Evolutionary conservation across 2,888 invertebrate genomes (phyloP).

Genomic region (Perithous albicinctus): DNA sequence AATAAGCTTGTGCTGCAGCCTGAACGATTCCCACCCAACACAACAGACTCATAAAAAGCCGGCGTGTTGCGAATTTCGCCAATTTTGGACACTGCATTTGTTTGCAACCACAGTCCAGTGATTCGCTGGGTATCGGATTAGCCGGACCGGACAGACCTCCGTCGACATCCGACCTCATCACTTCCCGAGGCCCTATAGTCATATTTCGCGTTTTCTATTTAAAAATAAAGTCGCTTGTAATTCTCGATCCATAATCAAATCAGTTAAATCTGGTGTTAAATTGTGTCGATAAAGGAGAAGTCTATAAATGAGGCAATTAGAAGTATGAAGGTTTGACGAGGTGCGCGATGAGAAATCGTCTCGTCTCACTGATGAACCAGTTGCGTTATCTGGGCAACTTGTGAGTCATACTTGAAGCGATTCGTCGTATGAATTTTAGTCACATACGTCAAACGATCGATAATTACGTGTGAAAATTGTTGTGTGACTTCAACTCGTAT

Average conservation of each 20-base stretch:
- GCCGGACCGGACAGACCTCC: slow-evolving; percentile 80
- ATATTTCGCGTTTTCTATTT: slow-evolving; percentile 71
- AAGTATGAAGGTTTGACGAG: neutral
- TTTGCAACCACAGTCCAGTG: slow-evolving; percentile 82
- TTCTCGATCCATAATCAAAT: neutral
- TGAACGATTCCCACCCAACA: slow-evolving; percentile 80
- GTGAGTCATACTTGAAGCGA: slow-evolving; percentile 59
- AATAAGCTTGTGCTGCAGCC: slow-evolving; percentile 78
- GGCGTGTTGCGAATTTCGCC: slow-evolving; percentile 81
- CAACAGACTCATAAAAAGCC: slow-evolving; percentile 77
- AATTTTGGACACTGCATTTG: slow-evolving; percentile 79
- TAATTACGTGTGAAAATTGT: slow-evolving; percentile 22
- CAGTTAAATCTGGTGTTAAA: neutral
- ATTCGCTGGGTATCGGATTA: slow-evolving; percentile 80
- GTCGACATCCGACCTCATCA: slow-evolving; percentile 80
- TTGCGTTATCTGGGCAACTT: slow-evolving; percentile 52
- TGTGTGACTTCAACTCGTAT: neutral
- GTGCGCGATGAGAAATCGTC: slow-evolving; percentile 27
- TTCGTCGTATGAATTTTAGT: slow-evolving; percentile 51
- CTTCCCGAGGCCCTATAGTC: slow-evolving; percentile 79
- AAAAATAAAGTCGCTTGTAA: neutral
- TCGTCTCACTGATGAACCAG: slow-evolving; percentile 30
- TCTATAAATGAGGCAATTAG: neutral
- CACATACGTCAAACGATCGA: slow-evolving; percentile 48
- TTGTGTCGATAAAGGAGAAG: neutral